Percentiles rank a stretch among this genome's conserved stretches.
phyloP scores from a whole-genome alignment of 2,888 invertebrate genomes.

The Drosophila meridionalis region DNA sequence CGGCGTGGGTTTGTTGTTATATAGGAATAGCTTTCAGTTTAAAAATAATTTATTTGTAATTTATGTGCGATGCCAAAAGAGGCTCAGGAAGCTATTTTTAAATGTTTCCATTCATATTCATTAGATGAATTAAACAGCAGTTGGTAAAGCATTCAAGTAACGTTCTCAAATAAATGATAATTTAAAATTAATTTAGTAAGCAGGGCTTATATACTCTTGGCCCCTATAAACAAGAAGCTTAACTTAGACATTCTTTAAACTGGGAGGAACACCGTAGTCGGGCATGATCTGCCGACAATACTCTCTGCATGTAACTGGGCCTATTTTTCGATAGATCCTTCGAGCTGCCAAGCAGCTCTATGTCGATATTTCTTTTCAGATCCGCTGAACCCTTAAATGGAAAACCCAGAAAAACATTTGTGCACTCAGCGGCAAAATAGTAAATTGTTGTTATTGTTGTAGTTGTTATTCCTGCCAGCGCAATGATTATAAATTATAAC shows the following conservation, averaged over 20 bases:
- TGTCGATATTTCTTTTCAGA: neutral
- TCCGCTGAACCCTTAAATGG: neutral
- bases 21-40: conserved; percentile 14
- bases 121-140: neutral
- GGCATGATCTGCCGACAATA: neutral
- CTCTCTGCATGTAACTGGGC: neutral
- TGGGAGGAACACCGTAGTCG: conserved; percentile 1
- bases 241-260: conserved; percentile 27
- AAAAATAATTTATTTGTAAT: conserved; percentile 41
- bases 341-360: neutral
- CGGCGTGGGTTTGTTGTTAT: conserved; percentile 12
- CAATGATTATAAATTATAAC: conserved; percentile 78
- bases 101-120: neutral
- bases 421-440: conserved; percentile 48
- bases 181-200: too few relatives aligned
- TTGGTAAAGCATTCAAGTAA: neutral
- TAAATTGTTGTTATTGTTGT: neutral
- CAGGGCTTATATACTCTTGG: conserved; percentile 75
- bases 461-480: conserved; percentile 41
- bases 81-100: neutral
- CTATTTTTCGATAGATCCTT: neutral
- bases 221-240: conserved; percentile 33
- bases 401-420: conserved; percentile 54
- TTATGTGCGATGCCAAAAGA: conserved; percentile 48
- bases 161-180: neutral